phyloP scores from a whole-genome alignment of 2,113 vertebrate species.

The Onychostoma macrolepis region DNA sequence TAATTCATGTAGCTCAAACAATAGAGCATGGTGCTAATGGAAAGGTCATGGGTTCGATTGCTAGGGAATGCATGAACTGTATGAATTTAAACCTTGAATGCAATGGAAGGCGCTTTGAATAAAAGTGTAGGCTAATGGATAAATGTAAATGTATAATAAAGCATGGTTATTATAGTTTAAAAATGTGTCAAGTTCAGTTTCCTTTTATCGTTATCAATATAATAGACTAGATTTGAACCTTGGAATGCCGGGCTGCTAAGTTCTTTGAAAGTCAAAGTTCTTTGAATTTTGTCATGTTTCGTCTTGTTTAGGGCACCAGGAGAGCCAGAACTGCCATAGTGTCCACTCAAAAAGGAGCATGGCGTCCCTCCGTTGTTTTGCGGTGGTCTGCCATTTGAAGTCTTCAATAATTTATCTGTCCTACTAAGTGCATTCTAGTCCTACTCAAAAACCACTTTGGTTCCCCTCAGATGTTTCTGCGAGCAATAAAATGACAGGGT shows the following conservation, averaged over 20 bases:
- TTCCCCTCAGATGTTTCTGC: neutral
- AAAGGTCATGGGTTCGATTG: neutral
- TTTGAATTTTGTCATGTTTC: neutral
- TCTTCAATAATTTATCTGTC: constrained; percentile 32
- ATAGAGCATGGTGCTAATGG: neutral
- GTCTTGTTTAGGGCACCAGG: neutral
- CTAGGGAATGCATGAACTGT: neutral
- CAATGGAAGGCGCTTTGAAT: neutral
- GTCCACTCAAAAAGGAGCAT: neutral
- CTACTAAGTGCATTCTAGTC: constrained; percentile 24
- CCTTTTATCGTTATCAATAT: neutral
- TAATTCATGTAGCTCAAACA: neutral
- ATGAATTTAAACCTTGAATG: neutral
- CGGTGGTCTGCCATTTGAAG: constrained; percentile 38
- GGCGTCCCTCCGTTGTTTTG: neutral
- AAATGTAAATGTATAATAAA: neutral
- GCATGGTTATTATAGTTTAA: neutral
- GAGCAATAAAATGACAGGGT: constrained; percentile 15
- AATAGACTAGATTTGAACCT: neutral
- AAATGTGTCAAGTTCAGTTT: neutral
- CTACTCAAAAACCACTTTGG: neutral
- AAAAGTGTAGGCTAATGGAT: neutral
- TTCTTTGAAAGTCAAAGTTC: no score
- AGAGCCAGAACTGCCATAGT: neutral
- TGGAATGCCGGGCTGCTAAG: neutral